Percentiles rank a stretch among this genome's conserved stretches.
Evolutionary conservation across 2,888 invertebrate species (phyloP).

Genomic region (Hofmannophila pseudospretella): DNA sequence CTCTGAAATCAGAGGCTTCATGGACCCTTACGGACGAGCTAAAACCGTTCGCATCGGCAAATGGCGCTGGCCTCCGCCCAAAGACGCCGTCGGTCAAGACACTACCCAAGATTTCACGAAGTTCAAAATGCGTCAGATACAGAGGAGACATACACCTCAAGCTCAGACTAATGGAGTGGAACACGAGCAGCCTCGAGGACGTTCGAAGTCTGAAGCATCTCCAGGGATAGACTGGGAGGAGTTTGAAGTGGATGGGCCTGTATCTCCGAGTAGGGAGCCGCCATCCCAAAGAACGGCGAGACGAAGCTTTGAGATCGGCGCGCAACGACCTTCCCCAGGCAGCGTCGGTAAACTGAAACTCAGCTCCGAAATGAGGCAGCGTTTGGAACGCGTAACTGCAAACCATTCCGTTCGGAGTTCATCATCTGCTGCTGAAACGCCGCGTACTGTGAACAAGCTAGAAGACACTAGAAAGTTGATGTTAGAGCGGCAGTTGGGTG

Average conservation of each 20-base stretch:
- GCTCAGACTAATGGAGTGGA: constrained; percentile 65
- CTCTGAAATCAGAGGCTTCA: constrained; percentile 87
- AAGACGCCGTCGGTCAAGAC: constrained; percentile 82
- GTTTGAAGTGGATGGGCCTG: constrained; percentile 83
- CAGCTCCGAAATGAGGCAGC: constrained; percentile 94
- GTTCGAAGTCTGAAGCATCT: constrained; percentile 65
- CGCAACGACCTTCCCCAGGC: constrained; percentile 88
- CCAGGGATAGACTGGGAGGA: constrained; percentile 90
- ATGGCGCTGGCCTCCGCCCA: constrained; percentile 97
- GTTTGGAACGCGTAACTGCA: constrained; percentile 92
- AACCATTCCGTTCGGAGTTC: constrained; percentile 91
- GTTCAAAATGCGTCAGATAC: constrained; percentile 91
- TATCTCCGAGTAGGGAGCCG: constrained; percentile 58
- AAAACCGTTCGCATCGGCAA: constrained; percentile 97
- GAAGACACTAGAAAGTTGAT: constrained; percentile 91
- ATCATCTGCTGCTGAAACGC: constrained; percentile 83
- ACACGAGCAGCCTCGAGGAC: constrained; percentile 56
- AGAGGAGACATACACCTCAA: constrained; percentile 88
- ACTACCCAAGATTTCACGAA: constrained; percentile 89
- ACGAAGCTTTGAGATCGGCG: constrained; percentile 88
- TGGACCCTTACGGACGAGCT: constrained; percentile 94
- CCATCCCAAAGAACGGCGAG: constrained; percentile 64
- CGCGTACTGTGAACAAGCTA: constrained; percentile 86
- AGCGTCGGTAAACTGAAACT: constrained; percentile 94
- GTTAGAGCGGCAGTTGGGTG: constrained; percentile 90